Percentiles rank a stretch among this genome's conserved stretches.
Conservation (phyloP, 1,140 invertebrate genomes). For the Uloborus diversus region DNA sequence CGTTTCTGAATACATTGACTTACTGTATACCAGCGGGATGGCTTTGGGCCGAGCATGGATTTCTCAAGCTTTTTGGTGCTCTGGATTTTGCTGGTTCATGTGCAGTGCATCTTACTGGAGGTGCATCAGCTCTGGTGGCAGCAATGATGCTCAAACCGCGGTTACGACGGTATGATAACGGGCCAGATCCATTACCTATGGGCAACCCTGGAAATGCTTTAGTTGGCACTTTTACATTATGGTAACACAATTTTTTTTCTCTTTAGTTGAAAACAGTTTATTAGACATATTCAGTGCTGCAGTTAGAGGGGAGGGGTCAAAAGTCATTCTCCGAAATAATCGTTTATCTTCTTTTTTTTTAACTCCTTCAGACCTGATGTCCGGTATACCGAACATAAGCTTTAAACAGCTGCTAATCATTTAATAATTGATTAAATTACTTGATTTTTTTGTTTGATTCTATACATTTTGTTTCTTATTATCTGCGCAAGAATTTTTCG, state of each 20-base stretch:
- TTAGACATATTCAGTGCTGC: too few species aligned
- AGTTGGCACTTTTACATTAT: slow-evolving; percentile 90
- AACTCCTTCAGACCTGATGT: too few species aligned
- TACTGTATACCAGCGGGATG: slow-evolving; percentile 93
- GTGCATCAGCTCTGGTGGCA: slow-evolving; percentile 79
- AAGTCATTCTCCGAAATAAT: too few species aligned
- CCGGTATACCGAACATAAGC: too few species aligned
- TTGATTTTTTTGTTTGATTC: too few species aligned
- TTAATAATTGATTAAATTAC: too few species aligned
- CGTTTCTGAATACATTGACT: slow-evolving; percentile 86
- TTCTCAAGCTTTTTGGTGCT: slow-evolving; percentile 79
- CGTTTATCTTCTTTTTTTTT: too few species aligned
- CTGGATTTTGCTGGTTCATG: slow-evolving; percentile 91
- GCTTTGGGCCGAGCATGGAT: slow-evolving; percentile 88
- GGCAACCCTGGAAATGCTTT: slow-evolving; percentile 90
- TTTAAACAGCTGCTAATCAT: too few species aligned
- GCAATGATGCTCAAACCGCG: slow-evolving; percentile 89
- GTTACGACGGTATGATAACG: slow-evolving; percentile 81
- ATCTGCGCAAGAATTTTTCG: too few species aligned
- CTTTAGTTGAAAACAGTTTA: too few species aligned
- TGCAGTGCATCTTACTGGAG: slow-evolving; percentile 88
- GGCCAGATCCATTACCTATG: slow-evolving; percentile 77
- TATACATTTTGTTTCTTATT: too few species aligned
- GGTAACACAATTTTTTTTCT: slow-evolving; percentile 69
- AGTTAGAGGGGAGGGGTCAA: too few species aligned